Evolutionary conservation across 2,797 vertebrate genomes (phyloP).

Genomic region (Austrolebias charrua): DNA sequence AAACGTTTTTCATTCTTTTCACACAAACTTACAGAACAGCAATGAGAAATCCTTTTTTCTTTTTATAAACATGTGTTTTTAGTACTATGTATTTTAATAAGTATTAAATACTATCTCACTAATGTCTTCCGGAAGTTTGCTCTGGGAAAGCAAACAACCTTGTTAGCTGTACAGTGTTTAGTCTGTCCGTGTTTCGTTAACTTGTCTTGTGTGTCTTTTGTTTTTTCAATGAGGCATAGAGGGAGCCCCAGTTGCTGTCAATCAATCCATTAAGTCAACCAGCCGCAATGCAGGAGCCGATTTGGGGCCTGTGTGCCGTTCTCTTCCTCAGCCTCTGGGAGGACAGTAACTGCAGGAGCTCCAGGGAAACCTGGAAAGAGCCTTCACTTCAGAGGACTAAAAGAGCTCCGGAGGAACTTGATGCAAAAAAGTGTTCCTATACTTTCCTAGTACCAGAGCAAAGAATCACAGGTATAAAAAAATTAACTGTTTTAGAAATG

Average conservation of each 20-base stretch:
- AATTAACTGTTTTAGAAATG: neutral
- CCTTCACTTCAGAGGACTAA: slow-evolving; percentile 59
- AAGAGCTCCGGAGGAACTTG: slow-evolving; percentile 70
- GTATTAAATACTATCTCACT: slow-evolving; percentile 16
- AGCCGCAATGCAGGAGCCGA: slow-evolving; percentile 82
- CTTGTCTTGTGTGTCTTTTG: slow-evolving; percentile 12
- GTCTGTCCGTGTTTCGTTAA: slow-evolving; percentile 25
- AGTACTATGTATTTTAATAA: slow-evolving; percentile 19
- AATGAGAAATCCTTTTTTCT: slow-evolving; percentile 18
- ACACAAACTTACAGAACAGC: slow-evolving; percentile 20
- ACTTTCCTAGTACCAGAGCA: slow-evolving; percentile 96
- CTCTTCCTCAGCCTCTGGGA: slow-evolving; percentile 80
- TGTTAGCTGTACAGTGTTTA: slow-evolving; percentile 18
- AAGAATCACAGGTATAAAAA: slow-evolving; percentile 84
- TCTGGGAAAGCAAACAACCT: slow-evolving; percentile 15
- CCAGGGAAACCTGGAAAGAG: slow-evolving; percentile 72
- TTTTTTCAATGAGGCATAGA: slow-evolving; percentile 54
- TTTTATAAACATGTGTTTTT: slow-evolving; percentile 29
- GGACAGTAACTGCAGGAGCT: slow-evolving; percentile 71
- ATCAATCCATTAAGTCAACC: slow-evolving; percentile 47
- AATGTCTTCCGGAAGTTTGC: slow-evolving; percentile 3
- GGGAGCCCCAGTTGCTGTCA: slow-evolving; percentile 49
- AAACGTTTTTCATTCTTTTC: slow-evolving; percentile 42
- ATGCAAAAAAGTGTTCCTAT: slow-evolving; percentile 91
- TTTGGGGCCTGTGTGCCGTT: slow-evolving; percentile 83